Base-by-base conservation (phyloP, 1,140 invertebrate genomes). In the Pseudachorutes palmiensis region DNA sequence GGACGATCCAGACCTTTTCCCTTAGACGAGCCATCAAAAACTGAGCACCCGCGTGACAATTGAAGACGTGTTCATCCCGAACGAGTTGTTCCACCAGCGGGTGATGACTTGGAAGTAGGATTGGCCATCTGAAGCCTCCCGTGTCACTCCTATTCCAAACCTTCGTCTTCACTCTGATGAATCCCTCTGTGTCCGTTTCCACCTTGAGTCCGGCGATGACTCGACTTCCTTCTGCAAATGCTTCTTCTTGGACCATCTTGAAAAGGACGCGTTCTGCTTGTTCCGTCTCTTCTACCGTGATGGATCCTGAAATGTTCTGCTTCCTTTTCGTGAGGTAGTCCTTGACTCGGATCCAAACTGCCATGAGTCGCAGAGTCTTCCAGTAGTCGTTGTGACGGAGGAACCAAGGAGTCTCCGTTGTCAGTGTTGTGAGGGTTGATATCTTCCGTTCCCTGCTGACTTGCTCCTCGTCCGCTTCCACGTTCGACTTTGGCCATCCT, bases 101-200 rank as follows among this genome's bases (percentile, higher is more conserved):
- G 60, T 76, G 64, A 59, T 64, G 69, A 30, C 28, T 64, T 29
- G 74, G 66, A 36, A 77, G 74, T 3, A 76, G 49, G 19, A 73
- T 67, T 1, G 75, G 75, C 19, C 14, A 69, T 24, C 48, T 24
- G 33, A 51, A 57, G 5, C 26, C 51, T 22, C 9, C 26, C 24
- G 12, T 12, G 24, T 57, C 51, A 5, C 24, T 14, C 51, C 51
- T 12, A 57, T 14, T 5, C 5, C 9, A 12, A 9, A 57, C 3
- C 51, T 57, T 57, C 51, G 51, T 57, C 51, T 24, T 57, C 26
- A 57, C 51, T 57, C 51, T 5, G 26, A n/a, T 5, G 14, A 57
- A 9, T 5, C 51, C 51, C 9, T n/a, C 51, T n/a, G 14, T 24
- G 26, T 57, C 51, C 51, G 5, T n/a, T 22, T n/a, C 26, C 12